phyloP scores from a whole-genome alignment of 64 coral and sea anemone species.

The Porites lutea region DNA sequence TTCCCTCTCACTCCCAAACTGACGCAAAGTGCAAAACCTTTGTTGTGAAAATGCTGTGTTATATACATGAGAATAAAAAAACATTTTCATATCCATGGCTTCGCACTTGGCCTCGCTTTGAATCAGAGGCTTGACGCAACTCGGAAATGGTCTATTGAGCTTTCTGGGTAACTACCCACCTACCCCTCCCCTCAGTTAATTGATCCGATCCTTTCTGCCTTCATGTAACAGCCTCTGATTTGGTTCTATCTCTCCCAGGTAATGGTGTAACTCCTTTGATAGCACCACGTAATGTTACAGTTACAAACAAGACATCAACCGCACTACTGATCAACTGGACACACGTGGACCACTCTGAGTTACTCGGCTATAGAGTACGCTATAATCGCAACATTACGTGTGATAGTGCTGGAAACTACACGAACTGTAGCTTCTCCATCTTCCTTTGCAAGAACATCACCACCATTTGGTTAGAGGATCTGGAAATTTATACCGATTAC shows the following conservation, averaged over 20 bases:
- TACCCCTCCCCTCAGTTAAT: too few species aligned
- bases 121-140: too few species aligned
- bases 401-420: not conserved
- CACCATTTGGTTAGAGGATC: not conserved
- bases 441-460: slow-evolving; percentile 13
- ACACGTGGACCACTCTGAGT: not conserved
- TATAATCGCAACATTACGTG: not conserved
- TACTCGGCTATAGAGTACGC: slow-evolving; percentile 32
- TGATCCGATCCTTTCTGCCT: too few species aligned
- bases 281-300: not conserved
- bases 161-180: too few species aligned
- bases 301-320: not conserved
- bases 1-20: too few species aligned
- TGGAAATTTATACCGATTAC: not conserved
- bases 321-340: not conserved
- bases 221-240: too few species aligned
- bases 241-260: not conserved
- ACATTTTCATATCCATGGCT: too few species aligned
- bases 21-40: too few species aligned
- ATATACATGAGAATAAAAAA: too few species aligned
- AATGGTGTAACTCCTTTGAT: not conserved
- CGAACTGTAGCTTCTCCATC: not conserved
- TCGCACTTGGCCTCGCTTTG: too few species aligned
- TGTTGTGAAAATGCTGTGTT: too few species aligned
- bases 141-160: too few species aligned